Percentiles rank a stretch among this genome's conserved stretches.
These are phyloP conservation scores for Hoplostethus atlanticus DNA, from an alignment of 2,797 vertebrate species.

Conservation along the genomic window DNA sequence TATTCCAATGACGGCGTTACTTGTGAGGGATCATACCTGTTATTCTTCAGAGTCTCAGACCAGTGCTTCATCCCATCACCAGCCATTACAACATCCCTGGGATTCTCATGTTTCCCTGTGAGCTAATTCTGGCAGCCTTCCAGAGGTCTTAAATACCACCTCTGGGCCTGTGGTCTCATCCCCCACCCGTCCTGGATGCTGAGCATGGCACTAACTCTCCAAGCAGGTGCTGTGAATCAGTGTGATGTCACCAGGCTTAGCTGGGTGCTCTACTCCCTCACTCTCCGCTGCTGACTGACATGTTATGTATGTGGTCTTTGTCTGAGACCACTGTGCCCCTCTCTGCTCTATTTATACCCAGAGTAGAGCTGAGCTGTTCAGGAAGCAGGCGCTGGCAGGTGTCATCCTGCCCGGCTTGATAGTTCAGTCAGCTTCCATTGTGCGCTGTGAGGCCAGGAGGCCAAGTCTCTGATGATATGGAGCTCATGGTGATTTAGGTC, in stretches of 20 bases:
- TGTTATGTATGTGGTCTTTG: constrained; percentile 49
- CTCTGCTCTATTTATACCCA: constrained; percentile 66
- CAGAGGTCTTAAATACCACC: constrained; percentile 70
- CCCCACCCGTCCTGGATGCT: constrained; percentile 49
- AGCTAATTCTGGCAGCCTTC: constrained; percentile 75
- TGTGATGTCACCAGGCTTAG: constrained; percentile 66
- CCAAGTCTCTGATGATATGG: constrained; percentile 8
- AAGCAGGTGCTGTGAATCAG: constrained; percentile 72
- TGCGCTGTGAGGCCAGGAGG: constrained; percentile 27
- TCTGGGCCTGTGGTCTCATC: constrained; percentile 55
- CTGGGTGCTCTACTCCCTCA: constrained; percentile 48
- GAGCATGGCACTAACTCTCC: constrained; percentile 61
- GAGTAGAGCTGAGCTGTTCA: constrained; percentile 38
- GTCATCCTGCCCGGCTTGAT: constrained; percentile 48
- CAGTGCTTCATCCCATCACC: constrained; percentile 54
- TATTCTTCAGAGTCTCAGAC: constrained; percentile 55
- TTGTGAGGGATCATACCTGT: constrained; percentile 50
- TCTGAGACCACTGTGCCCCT: constrained; percentile 45
- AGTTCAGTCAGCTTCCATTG: constrained; percentile 38
- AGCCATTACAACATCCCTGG: constrained; percentile 63
- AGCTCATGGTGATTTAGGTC: constrained; percentile 21
- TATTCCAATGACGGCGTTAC: constrained; percentile 44
- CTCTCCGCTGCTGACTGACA: constrained; percentile 55
- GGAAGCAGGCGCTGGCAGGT: constrained; percentile 55
- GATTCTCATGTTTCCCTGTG: constrained; percentile 71